Evolutionary conservation across 2,797 vertebrate species (phyloP), one percentile per base, ranked within the genome.

Genomic region (Lagocephalus sceleratus): DNA sequence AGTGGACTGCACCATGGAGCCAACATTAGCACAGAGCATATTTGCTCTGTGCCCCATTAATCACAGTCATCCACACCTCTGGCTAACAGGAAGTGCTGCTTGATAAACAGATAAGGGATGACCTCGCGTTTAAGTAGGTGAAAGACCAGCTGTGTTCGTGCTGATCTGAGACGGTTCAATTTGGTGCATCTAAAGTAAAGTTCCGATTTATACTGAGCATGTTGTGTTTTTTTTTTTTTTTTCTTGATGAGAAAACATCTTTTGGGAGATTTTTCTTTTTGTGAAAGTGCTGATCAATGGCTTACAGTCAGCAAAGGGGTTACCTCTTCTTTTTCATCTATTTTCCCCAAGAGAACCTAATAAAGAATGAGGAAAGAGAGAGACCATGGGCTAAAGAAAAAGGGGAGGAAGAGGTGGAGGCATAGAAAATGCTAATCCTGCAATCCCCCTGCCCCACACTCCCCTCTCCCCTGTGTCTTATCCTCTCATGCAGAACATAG

Each of bases 31-130:
- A 17, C 71, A 67, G 61, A 75, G 81, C 68, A 63, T 88, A 75
- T 90, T 89, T 90, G 81, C 78, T 81, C 70, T 82, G 39, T 79
- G 63, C 73, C 65, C 73, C 83, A 90, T 90, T 87, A 88, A 87
- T 90, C 86, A 87, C 57, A 79, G 76, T 57, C 63, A 75, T 78
- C 68, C 65, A 71, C 75, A 78, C 66, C 66, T 53, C 61, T 54
- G 65, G 69, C 75, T 68, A 75, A 68, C 73, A 84, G 75, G 79
- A 84, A 83, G 66, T 35, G 15, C 73, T 35, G 66, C 59, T 73
- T 50, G 73, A 87, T 81, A 73, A 79, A 76, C 67, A 73, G 71
- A 78, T 81, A 78, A 72, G 66, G 60, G 71, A 69, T 63, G 54
- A 75, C 62, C 77, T 68, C 12, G 5, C 50, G 48, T 55, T 80